Percentiles rank a stretch among this genome's conserved stretches.
These are phyloP conservation scores for Ariolimax columbianus DNA, from an alignment of 2,888 invertebrate genomes.

Conservation along the genomic window DNA sequence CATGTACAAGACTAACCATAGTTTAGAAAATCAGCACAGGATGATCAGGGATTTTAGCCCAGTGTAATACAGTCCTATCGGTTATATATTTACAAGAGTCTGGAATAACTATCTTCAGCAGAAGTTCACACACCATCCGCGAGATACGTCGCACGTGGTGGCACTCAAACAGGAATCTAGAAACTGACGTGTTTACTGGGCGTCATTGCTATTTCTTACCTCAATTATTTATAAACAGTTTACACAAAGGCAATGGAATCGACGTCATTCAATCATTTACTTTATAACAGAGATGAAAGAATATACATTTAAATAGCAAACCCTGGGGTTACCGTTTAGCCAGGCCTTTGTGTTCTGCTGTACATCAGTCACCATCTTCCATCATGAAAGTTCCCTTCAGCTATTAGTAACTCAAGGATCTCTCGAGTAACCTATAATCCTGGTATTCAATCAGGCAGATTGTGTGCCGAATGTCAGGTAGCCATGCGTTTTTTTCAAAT, in stretches of 20 bases:
- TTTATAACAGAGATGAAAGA: neutral
- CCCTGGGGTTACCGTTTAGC: neutral
- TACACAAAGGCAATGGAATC: neutral
- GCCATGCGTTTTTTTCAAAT: too few relatives aligned
- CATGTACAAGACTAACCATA: too few relatives aligned
- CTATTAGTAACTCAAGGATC: neutral
- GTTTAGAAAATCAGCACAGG: too few relatives aligned
- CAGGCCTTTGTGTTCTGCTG: neutral
- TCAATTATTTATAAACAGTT: neutral
- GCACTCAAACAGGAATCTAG: neutral
- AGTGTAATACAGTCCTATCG: too few relatives aligned
- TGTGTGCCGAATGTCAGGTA: too few relatives aligned
- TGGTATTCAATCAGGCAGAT: too few relatives aligned
- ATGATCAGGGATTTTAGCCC: too few relatives aligned
- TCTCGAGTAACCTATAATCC: too few relatives aligned
- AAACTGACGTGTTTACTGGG: neutral
- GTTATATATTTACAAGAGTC: too few relatives aligned
- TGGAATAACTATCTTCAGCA: too few relatives aligned
- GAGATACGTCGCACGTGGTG: neutral
- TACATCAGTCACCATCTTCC: neutral
- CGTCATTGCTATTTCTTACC: neutral
- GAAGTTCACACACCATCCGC: too few relatives aligned
- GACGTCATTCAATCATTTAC: neutral
- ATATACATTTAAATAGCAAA: neutral
- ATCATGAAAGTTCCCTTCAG: neutral